phyloP scores from a whole-genome alignment of 2,888 invertebrate species.

The Petrophora chlorosata region DNA sequence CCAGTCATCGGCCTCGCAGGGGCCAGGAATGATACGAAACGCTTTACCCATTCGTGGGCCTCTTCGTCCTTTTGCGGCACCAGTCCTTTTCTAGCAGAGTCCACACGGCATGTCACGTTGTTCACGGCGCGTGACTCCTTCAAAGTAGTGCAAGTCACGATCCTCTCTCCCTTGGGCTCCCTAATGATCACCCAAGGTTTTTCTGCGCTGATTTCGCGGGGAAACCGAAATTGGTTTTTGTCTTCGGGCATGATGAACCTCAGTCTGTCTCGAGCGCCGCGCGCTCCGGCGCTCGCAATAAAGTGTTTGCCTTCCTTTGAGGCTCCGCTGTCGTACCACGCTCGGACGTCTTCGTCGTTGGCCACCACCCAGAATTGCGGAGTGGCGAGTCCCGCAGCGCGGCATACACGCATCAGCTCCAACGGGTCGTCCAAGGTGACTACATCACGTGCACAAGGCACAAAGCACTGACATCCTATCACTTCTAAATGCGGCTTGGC shows the following conservation, averaged over 20 bases:
- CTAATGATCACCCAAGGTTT: slow-evolving; percentile 91
- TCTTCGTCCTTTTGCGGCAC: slow-evolving; percentile 87
- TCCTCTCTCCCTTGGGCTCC: slow-evolving; percentile 89
- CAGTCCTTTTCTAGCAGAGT: slow-evolving; percentile 86
- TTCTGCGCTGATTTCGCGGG: slow-evolving; percentile 88
- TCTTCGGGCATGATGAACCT: slow-evolving; percentile 88
- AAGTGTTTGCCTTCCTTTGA: slow-evolving; percentile 86
- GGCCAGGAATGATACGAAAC: slow-evolving; percentile 87
- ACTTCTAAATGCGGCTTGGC: slow-evolving; percentile 92
- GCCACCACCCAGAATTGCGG: slow-evolving; percentile 88
- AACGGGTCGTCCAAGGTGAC: slow-evolving; percentile 90
- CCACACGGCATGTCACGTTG: slow-evolving; percentile 91
- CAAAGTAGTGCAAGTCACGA: slow-evolving; percentile 92
- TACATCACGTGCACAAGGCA: slow-evolving; percentile 90
- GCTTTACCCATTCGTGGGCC: slow-evolving; percentile 88
- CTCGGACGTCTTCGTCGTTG: slow-evolving; percentile 86
- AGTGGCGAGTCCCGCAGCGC: slow-evolving; percentile 85
- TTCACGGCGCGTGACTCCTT: slow-evolving; percentile 91
- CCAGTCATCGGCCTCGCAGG: slow-evolving; percentile 88
- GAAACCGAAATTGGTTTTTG: slow-evolving; percentile 85
- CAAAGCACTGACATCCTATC: slow-evolving; percentile 91
- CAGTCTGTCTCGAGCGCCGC: slow-evolving; percentile 88
- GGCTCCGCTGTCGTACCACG: slow-evolving; percentile 87
- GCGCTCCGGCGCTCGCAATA: slow-evolving; percentile 89
- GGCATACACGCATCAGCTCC: slow-evolving; percentile 88